phyloP scores from a whole-genome alignment of 2,888 invertebrate species.

The Alloplasta piceator region DNA sequence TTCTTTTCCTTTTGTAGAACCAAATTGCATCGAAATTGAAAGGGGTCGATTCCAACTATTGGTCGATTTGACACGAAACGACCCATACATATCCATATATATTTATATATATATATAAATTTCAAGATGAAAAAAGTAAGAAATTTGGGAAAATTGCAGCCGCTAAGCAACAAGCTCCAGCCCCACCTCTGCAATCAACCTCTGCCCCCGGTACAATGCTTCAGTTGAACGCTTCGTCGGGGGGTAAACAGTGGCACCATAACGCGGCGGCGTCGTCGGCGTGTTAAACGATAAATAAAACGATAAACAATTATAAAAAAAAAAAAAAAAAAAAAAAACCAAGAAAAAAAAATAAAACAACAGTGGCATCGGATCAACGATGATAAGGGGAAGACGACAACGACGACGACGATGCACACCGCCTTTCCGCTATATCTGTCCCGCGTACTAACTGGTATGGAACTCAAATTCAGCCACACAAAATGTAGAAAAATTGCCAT shows the following conservation, averaged over 20 bases:
- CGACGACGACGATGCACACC: too few relatives aligned
- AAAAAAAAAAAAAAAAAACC: conserved; percentile 21
- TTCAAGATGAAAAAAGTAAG: conserved; percentile 38
- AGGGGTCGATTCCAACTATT: too few relatives aligned
- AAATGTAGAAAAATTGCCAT: too few relatives aligned
- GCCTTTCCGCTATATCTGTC: too few relatives aligned
- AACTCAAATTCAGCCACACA: too few relatives aligned
- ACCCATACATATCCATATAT: too few relatives aligned
- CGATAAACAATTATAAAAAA: conserved; percentile 18
- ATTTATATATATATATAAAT: too few relatives aligned
- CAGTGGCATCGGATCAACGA: neutral
- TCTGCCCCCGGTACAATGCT: conserved; percentile 78
- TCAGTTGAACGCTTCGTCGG: conserved; percentile 76
- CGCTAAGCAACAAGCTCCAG: conserved; percentile 82
- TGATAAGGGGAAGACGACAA: too few relatives aligned
- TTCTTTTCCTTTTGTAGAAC: too few relatives aligned
- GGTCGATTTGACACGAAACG: too few relatives aligned
- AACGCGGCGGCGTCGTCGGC: conserved; percentile 77
- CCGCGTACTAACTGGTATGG: too few relatives aligned
- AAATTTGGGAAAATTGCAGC: conserved; percentile 78
- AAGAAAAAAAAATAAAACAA: conserved; percentile 18
- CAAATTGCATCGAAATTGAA: too few relatives aligned
- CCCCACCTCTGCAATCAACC: conserved; percentile 79
- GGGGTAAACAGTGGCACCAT: conserved; percentile 76
- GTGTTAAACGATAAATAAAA: conserved; percentile 69